Conservation (phyloP, 2,797 vertebrate species). For the Gymnocypris eckloni region DNA sequence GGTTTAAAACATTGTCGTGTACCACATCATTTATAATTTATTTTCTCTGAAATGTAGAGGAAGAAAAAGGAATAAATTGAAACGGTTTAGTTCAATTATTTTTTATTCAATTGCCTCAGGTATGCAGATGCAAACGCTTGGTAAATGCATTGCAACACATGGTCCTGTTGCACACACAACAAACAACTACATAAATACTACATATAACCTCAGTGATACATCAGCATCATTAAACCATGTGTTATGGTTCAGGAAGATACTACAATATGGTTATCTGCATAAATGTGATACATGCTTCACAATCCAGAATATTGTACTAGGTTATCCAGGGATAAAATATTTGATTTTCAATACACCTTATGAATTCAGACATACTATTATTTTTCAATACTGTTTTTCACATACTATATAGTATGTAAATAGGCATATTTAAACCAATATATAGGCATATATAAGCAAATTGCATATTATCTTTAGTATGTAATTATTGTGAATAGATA, state of each 20-base stretch:
- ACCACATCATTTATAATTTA: too few species aligned
- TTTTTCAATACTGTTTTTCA: not conserved
- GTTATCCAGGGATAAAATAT: not conserved
- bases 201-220: not conserved
- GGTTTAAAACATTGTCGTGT: too few species aligned
- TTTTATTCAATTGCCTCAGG: too few species aligned
- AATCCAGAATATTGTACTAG: not conserved
- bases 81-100: too few species aligned
- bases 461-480: too few species aligned
- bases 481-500: too few species aligned
- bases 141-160: not conserved
- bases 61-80: too few species aligned
- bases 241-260: not conserved
- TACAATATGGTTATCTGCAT: not conserved
- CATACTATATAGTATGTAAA: not conserved
- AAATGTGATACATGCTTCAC: too few species aligned
- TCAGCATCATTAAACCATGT: not conserved
- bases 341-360: not conserved
- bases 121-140: not conserved
- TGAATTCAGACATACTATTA: not conserved
- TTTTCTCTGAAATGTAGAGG: too few species aligned
- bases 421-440: not conserved
- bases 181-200: too few species aligned
- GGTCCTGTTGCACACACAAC: not conserved
- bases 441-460: not conserved